Base-by-base conservation (phyloP, 2,797 vertebrate species). In the Molossus alvarezi region DNA sequence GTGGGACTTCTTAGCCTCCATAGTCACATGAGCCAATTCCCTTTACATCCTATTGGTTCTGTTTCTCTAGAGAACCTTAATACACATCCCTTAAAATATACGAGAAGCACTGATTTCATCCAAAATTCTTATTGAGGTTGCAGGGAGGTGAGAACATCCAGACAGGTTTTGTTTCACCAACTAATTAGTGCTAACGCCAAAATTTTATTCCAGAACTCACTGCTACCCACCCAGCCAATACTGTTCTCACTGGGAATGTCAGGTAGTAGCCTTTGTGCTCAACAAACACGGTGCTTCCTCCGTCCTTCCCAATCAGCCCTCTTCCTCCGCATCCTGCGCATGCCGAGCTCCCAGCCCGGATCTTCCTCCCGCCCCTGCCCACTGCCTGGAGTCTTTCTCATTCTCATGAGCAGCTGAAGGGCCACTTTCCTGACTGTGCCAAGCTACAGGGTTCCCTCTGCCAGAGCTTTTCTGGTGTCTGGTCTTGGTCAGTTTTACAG, bases 231-330 rank as follows among this genome's bases (percentile, higher is more conserved):
- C 51, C 62, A 95, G 45, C 15, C 60, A 27, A 8, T 29, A 27
- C 13, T 9, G 8, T 9, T n/a, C n/a, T 51, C 9, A 6, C 0
- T 12, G 57, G 53, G 2, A 73, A 64, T 0, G 0, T 27, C 62
- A 76, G 21, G 4, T 27, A 7, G 7, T 0, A 4, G 20, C 1
- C 12, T 77, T 77, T 37, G 58, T 15, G 21, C 29, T 29, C 58
- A 45, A 60, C 20, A 45, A 48, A n/a, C 18, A 1, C 2, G 0
- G 4, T 27, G 10, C 9, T 69, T n/a, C 29, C 53, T 71, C 23
- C 45, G 21, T 12, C 18, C 33, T 80, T 33, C 17, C 14, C 37
- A 41, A 55, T 45, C 41, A 45, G 41, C 15, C 10, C 23, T 58
- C 51, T 51, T 29, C 21, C 48, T 41, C 55, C 5, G 2, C 13